Percentiles rank a stretch among this genome's conserved stretches.
These are phyloP conservation scores for Phyllotreta cruciferae DNA, from an alignment of 2,888 invertebrate species.

Conservation along the genomic window DNA sequence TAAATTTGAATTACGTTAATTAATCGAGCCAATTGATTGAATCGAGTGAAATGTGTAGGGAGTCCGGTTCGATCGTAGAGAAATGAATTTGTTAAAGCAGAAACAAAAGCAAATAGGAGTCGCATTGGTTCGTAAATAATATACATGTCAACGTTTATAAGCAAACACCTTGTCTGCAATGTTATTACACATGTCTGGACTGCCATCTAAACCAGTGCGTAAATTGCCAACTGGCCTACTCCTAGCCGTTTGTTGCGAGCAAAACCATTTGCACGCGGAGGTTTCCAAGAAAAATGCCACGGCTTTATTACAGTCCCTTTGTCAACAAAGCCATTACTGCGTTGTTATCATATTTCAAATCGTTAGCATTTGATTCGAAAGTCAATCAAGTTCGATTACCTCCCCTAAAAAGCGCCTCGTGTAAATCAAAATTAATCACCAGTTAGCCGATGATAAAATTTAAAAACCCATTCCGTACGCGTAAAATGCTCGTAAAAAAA, in stretches of 20 bases:
- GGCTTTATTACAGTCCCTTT: neutral
- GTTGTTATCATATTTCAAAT: neutral
- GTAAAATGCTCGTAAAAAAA: neutral
- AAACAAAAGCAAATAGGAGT: conserved; percentile 49
- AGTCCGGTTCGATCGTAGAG: conserved; percentile 43
- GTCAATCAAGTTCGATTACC: neutral
- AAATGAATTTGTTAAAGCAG: conserved; percentile 51
- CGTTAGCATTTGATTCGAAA: neutral
- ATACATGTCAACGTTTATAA: conserved; percentile 55
- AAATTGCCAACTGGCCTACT: conserved; percentile 44
- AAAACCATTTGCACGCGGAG: neutral
- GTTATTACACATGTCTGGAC: conserved; percentile 54
- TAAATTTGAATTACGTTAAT: conserved; percentile 37
- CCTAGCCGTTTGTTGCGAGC: conserved; percentile 17
- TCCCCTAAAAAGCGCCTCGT: neutral
- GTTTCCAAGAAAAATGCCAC: conserved; percentile 1
- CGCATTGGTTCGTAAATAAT: conserved; percentile 53
- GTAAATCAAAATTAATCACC: conserved; percentile 17
- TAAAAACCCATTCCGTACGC: no score
- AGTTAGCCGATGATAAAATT: neutral
- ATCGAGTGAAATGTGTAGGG: conserved; percentile 41
- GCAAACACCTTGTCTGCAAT: conserved; percentile 54
- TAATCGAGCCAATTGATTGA: conserved; percentile 19
- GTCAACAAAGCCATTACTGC: neutral
- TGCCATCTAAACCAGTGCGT: conserved; percentile 44